Evolutionary conservation across 2,888 invertebrate genomes (phyloP).

Genomic region (Strigamia transsilvanica): DNA sequence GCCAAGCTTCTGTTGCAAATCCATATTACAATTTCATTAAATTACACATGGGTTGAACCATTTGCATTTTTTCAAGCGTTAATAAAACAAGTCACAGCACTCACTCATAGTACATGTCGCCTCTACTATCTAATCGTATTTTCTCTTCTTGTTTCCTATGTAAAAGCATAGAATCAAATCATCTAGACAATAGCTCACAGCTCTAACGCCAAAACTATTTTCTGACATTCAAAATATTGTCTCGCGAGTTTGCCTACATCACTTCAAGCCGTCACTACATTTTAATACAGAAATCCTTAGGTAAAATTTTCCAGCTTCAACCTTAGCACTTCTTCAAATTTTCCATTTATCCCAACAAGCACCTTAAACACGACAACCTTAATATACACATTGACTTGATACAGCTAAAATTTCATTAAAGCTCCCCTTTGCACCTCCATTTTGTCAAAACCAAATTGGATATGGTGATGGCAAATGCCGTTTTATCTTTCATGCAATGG

Average conservation of each 20-base stretch:
- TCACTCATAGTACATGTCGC: slow-evolving; percentile 7
- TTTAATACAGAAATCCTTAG: slow-evolving; percentile 31
- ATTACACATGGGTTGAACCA: slow-evolving; percentile 21
- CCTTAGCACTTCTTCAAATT: neutral
- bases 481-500: slow-evolving; percentile 17
- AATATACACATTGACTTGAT: slow-evolving; percentile 44
- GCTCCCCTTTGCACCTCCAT: slow-evolving; percentile 14
- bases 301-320: slow-evolving; percentile 10
- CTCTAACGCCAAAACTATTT: neutral
- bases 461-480: slow-evolving; percentile 12
- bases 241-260: slow-evolving; percentile 12
- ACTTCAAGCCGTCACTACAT: neutral
- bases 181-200: slow-evolving; percentile 28
- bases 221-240: slow-evolving; percentile 14
- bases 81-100: slow-evolving; percentile 29
- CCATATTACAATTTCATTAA: slow-evolving; percentile 36
- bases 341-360: slow-evolving; percentile 16
- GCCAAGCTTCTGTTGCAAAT: slow-evolving; percentile 34
- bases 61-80: slow-evolving; percentile 42
- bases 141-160: neutral
- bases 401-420: slow-evolving; percentile 42
- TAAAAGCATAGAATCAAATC: slow-evolving; percentile 19
- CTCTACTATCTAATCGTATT: neutral
- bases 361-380: slow-evolving; percentile 33
- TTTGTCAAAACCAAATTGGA: slow-evolving; percentile 26